Evolutionary conservation across 1,140 invertebrate genomes (phyloP).

Genomic region (Hyposmocoma kahamanoa): DNA sequence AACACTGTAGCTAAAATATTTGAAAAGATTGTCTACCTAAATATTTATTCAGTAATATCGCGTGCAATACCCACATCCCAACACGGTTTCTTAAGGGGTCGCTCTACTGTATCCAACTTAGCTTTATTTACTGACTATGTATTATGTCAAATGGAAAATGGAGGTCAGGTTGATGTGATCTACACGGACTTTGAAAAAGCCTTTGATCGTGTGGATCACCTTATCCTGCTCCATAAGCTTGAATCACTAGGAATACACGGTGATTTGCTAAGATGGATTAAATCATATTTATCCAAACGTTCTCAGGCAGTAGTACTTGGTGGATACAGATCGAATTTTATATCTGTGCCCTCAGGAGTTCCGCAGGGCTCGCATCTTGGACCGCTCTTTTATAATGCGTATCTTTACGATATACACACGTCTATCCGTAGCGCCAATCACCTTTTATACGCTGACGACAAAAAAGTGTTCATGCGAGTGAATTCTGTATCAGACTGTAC

Average conservation of each 20-base stretch:
- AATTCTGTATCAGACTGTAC: no score
- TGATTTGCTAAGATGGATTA: slow-evolving; percentile 1
- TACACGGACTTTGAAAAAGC: slow-evolving; percentile 1
- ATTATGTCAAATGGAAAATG: not conserved
- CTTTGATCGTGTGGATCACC: slow-evolving; percentile 4
- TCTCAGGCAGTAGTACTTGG: slow-evolving; percentile 5
- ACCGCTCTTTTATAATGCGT: not conserved
- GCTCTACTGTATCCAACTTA: slow-evolving; percentile 2
- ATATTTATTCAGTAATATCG: not conserved
- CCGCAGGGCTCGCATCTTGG: not conserved
- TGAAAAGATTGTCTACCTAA: not conserved
- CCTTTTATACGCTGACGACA: not conserved
- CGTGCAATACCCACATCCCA: not conserved
- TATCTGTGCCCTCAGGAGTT: not conserved
- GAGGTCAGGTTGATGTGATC: not conserved
- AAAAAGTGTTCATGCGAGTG: not conserved
- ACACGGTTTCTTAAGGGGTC: slow-evolving; percentile 1
- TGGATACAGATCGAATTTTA: slow-evolving; percentile 6
- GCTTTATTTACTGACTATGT: not conserved
- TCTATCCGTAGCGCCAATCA: not conserved
- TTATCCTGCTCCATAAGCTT: not conserved
- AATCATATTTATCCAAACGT: slow-evolving; percentile 5
- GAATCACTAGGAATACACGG: not conserved
- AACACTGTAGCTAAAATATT: not conserved
- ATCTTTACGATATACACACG: not conserved